Conservation (phyloP, 2,888 invertebrate species). For the Drosophila birchii region DNA sequence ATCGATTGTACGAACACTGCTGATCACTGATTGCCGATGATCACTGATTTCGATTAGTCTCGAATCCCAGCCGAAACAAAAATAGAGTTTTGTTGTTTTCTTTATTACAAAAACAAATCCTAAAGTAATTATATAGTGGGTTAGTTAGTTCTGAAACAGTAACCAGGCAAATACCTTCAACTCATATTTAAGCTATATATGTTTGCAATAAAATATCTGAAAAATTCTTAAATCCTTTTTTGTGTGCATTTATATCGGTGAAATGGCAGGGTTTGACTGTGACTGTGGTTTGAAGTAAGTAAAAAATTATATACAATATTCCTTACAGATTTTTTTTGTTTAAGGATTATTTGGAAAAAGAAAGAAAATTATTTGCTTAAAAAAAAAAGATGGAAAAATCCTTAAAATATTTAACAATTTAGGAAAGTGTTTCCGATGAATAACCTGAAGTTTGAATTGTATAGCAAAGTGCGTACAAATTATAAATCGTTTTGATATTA, state of each 20-base stretch:
- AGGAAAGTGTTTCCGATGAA: background rate
- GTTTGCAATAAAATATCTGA: constrained; percentile 78
- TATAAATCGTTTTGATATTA: background rate
- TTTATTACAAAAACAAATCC: constrained; percentile 50
- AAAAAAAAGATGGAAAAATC: background rate
- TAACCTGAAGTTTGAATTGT: background rate
- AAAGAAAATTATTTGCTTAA: no score
- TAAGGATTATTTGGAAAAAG: no score
- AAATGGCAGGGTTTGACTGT: background rate
- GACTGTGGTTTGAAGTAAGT: background rate
- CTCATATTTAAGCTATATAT: constrained; percentile 78
- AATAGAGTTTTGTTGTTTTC: constrained; percentile 43
- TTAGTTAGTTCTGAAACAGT: constrained; percentile 73
- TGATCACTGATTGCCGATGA: constrained; percentile 38
- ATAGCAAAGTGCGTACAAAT: background rate
- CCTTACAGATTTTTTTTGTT: background rate
- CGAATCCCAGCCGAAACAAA: constrained; percentile 25
- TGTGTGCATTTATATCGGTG: background rate
- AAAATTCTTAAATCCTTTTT: constrained; percentile 46
- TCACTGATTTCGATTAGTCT: constrained; percentile 18
- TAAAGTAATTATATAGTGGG: constrained; percentile 69
- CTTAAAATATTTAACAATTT: background rate
- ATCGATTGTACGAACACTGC: constrained; percentile 12
- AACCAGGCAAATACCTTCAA: constrained; percentile 77
- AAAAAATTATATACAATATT: background rate